Percentiles rank a stretch among this genome's conserved stretches.
These are phyloP conservation scores for Hemaris fuciformis DNA, from an alignment of 2,888 invertebrate species.

Conservation along the genomic window DNA sequence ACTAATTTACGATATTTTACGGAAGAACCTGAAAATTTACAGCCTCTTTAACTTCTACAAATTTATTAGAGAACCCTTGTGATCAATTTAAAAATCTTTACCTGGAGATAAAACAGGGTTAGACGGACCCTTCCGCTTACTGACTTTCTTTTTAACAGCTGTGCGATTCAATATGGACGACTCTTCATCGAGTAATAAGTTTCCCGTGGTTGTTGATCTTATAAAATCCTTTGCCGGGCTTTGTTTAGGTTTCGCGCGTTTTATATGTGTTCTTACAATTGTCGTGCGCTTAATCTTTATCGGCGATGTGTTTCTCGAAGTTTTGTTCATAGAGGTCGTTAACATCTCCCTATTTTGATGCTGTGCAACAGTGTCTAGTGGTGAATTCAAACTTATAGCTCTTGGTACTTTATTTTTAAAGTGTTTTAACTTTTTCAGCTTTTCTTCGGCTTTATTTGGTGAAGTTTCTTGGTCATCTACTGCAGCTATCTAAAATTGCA, in stretches of 20 bases:
- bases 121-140: slow-evolving; percentile 31
- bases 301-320: slow-evolving; percentile 32
- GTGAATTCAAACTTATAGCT: slow-evolving; percentile 35
- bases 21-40: slow-evolving; percentile 25
- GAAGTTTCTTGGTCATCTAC: slow-evolving; percentile 25
- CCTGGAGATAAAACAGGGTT: slow-evolving; percentile 24
- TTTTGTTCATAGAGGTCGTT: slow-evolving; percentile 18
- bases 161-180: slow-evolving; percentile 17
- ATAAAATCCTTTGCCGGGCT: background rate
- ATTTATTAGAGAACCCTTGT: background rate
- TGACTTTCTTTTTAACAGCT: slow-evolving; percentile 35
- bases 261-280: slow-evolving; percentile 16
- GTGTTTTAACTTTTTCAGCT: slow-evolving; percentile 34
- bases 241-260: slow-evolving; percentile 16
- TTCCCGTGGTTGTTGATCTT: background rate
- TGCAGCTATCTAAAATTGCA: slow-evolving; percentile 30
- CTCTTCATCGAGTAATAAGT: background rate
- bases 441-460: slow-evolving; percentile 20
- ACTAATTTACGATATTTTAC: slow-evolving; percentile 3
- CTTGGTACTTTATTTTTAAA: slow-evolving; percentile 37
- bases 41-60: background rate
- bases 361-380: slow-evolving; percentile 17
- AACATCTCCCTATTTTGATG: slow-evolving; percentile 26
- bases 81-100: slow-evolving; percentile 18
- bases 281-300: slow-evolving; percentile 25